Evolutionary conservation across 2,888 invertebrate genomes (phyloP), one percentile per base, ranked within the genome.

Genomic region (Bedellia somnulentella): DNA sequence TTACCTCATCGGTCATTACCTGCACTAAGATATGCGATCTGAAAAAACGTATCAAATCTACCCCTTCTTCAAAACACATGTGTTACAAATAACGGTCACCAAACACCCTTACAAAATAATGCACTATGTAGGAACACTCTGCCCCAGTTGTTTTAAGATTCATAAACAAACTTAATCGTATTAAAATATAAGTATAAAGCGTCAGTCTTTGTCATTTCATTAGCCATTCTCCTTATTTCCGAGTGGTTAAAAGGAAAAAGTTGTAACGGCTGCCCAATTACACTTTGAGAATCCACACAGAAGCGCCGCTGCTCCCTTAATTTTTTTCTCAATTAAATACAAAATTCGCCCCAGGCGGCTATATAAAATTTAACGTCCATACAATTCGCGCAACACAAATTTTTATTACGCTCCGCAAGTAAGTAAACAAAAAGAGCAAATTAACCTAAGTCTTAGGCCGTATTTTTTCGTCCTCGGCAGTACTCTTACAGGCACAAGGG

Each of bases 331-430:
- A 73, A 73, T 75, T 70, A 75, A 73, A 73, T 70, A 68, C 67
- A 67, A 73, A 73, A 66, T 63, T 67, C 56, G 60, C 46, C 52
- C 57, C 54, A 55, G 57, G 51, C 52, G 62, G 62, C 60, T 63
- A 64, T 71, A 71, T 68, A 73, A 71, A 73, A 71, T 71, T 73
- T 70, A 60, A 67, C 68, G 68, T 71, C 67, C 64, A 64, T 63
- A 70, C 68, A 73, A 71, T 73, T 71, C 71, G 70, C 70, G 73
- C 66, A 61, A 71, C 73, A 71, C 73, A 70, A 73, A 68, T 71
- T 73, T 73, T 75, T 70, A 75, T 68, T 71, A 62, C 55, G 57
- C 61, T 60, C 61, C 57, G 63, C 67, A 63, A 60, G 53, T 53
- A 54, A 63, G 66, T 64, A 73, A 73, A 71, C 66, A 68, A 71